Base-by-base conservation (phyloP, 2,888 invertebrate genomes). In the Zygaena filipendulae region DNA sequence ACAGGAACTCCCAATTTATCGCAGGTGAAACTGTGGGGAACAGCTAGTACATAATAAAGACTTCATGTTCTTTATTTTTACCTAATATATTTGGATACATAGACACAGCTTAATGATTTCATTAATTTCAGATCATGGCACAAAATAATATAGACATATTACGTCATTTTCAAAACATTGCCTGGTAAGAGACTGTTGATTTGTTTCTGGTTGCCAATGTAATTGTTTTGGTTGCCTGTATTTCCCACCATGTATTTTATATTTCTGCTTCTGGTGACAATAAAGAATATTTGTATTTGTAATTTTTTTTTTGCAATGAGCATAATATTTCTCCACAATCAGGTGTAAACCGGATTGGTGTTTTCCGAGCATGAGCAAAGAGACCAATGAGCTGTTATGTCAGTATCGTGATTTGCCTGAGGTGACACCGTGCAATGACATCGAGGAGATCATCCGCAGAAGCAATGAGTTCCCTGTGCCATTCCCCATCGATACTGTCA, bases 301-400 rank as follows among this genome's bases (percentile, higher is more conserved):
- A 4, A 9, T 13, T 13, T 4, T 24, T 13, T 6, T 24, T 10
- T 4, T 10, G 14, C 11, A 3, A 13, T 10, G 3, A n/a, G n/a
- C n/a, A n/a, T n/a, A 28, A 16, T 27, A 10, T 30, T n/a, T n/a
- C n/a, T n/a, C n/a, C n/a, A n/a, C 24, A 8, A 25, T 27, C 26
- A 79, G 77, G 77, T 75, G 72, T 33, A 79, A 75, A 32, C 70
- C 74, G 25, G 74, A 77, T 38, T 79, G 77, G 77, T 67, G 71
- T 36, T 72, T 62, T 22, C 71, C 72, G 1, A 74, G 71, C 31
- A 70, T 71, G 54, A 66, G 68, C 14, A 72, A 74, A 27, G 75
- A 77, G 40, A 72, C 72, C 0, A 68, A 71, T 36, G 71, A 74
- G 34, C 42, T 75, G 2, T 45, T 77, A 2, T 47, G 54, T 2